These are phyloP conservation scores for Empidonax alnorum DNA, from an alignment of 2,113 vertebrate genomes.

Conservation along the genomic window DNA sequence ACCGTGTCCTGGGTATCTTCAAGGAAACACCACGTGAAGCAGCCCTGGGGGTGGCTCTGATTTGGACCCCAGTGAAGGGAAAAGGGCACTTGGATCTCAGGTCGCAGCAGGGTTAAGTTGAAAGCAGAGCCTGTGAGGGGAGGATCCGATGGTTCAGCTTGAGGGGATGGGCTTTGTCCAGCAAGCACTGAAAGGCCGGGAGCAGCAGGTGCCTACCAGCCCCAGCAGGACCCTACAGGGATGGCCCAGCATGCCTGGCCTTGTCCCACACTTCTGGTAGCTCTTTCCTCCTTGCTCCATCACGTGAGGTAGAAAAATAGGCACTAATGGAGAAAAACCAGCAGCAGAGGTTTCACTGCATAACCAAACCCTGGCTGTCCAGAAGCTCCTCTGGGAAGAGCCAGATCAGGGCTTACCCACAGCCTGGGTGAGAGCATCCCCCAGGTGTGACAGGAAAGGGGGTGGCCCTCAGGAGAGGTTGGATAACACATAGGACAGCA, in stretches of 20 bases:
- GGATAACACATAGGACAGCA: not conserved
- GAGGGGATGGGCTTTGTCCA: not conserved
- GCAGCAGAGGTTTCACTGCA: not conserved
- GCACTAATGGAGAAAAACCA: not conserved
- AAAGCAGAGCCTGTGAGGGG: not conserved
- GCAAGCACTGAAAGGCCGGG: not conserved
- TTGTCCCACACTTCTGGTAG: not conserved
- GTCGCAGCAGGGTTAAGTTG: not conserved
- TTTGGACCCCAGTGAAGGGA: not conserved
- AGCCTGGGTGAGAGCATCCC: not conserved
- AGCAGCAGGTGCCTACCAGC: not conserved
- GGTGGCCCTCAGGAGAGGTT: not conserved
- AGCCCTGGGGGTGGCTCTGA: not conserved
- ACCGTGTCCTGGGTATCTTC: not conserved
- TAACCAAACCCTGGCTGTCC: not conserved
- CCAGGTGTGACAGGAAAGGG: not conserved
- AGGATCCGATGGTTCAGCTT: not conserved
- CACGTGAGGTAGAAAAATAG: not conserved
- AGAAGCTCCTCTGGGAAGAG: not conserved
- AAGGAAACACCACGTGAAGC: not conserved
- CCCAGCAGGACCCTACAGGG: too few relatives aligned
- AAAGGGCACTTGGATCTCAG: not conserved
- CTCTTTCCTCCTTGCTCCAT: not conserved
- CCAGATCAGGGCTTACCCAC: not conserved
- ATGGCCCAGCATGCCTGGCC: not conserved